Evolutionary conservation across 2,888 invertebrate genomes (phyloP), one percentile per base, ranked within the genome.

Genomic region (Brachyptera putata): DNA sequence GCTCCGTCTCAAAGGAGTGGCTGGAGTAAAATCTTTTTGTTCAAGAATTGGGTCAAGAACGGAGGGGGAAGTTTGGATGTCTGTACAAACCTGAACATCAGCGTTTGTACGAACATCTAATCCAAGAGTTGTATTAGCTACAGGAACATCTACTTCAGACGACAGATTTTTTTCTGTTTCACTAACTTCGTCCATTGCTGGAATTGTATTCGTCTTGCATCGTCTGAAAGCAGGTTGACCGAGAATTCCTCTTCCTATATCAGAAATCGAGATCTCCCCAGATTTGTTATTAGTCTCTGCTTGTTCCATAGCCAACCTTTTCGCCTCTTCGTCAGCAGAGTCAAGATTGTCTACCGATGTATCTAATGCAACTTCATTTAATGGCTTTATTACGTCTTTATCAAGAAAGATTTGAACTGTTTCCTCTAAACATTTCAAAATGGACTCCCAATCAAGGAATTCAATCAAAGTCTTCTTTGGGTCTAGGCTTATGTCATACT

Each of bases 401-500:
- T 63, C 55, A n/a, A 72, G 67, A 65, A 72, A 71, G 5, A 67
- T 63, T 26, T 63, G 63, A 1, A 75, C 58, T 36, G 71, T 67
- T 64, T 76, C 75, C 64, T 77, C 74, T 14, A 80, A 65, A 48
- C 75, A 75, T 49, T 70, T 68, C 18, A 72, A 64, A 13, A 82
- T 66, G n/a, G 68, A 62, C 16, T 75, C 71, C 80, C 80, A 82
- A 64, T 81, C 73, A 67, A 76, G 77, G 68, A 84, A 84, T 69
- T 80, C 79, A 1, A 81, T 76, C 49, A 75, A 68, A 5, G 76
- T 76, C 68, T 81, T 81, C 5, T 74, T 72, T 2, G 78, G 76
- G 62, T 79, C 77, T 62, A 76, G 73, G 16, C 74, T 73, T 1
- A 81, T 71, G 67, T 81, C 80, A 64, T 80, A 78, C 46, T 74